These are phyloP conservation scores for Clarias batrachus DNA, from an alignment of 2,113 vertebrate genomes.

Conservation along the genomic window DNA sequence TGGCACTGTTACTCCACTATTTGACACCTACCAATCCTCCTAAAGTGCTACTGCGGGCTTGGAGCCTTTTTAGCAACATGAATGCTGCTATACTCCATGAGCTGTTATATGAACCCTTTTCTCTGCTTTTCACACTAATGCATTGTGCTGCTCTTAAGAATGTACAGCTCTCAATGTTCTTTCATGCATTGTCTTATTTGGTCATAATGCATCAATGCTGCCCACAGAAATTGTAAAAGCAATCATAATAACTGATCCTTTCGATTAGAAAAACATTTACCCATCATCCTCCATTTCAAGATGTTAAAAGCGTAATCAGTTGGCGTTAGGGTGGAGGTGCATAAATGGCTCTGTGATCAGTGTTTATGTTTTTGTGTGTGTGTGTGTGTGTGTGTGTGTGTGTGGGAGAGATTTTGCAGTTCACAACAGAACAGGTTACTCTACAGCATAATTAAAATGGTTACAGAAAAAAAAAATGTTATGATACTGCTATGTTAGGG, in stretches of 20 bases:
- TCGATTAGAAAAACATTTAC: background rate
- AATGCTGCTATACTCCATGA: background rate
- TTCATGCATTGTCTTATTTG: background rate
- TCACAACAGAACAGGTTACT: background rate
- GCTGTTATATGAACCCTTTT: background rate
- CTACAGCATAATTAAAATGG: background rate
- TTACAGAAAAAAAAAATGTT: background rate
- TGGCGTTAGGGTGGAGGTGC: background rate
- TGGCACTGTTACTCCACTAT: slow-evolving; percentile 79
- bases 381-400: background rate
- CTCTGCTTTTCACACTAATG: background rate
- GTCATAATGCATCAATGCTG: background rate
- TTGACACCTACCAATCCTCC: slow-evolving; percentile 66
- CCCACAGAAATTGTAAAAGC: background rate
- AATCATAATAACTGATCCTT: background rate
- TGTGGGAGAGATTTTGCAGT: background rate
- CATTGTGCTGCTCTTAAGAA: background rate
- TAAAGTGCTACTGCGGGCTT: slow-evolving; percentile 4
- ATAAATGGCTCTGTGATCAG: background rate
- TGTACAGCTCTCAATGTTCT: background rate
- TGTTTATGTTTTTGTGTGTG: background rate
- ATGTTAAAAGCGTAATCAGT: background rate
- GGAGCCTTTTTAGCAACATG: background rate
- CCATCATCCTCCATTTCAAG: background rate
- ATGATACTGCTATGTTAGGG: no score